Base-by-base conservation (phyloP, 2,888 invertebrate species). In the Coremacera marginata region DNA sequence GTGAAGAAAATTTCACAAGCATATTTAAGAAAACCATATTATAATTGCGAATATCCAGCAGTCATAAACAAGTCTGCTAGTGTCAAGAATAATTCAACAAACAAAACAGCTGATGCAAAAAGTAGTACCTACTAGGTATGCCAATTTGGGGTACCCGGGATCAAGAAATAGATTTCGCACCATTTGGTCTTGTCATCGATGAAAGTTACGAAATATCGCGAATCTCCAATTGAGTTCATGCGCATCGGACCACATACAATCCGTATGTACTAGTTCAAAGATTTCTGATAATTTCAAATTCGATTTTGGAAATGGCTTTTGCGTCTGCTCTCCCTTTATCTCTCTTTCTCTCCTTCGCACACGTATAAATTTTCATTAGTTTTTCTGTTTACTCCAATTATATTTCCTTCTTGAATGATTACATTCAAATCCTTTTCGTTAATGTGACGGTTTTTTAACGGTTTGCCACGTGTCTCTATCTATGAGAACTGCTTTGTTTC, bases 131-230 rank as follows among this genome's bases (percentile, higher is more conserved):
- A n/a, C n/a, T n/a, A n/a, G n/a, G n/a, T n/a, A n/a, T n/a, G n/a
- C n/a, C n/a, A n/a, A n/a, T n/a, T n/a, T n/a, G n/a, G n/a, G n/a
- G n/a, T n/a, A n/a, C n/a, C n/a, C n/a, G n/a, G n/a, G n/a, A n/a
- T 77, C 1, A 79, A n/a, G 25, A 79, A 78, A 57, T 79, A 82
- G 5, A 75, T 70, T 55, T 80, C 75, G 31, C 78, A 78, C 78
- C 77, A 80, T 62, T 79, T 78, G 5, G 76, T 78, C 16, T 79
- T 60, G 49, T 77, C 73, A 31, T 72, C 57, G 16, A 79, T 75
- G 31, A 79, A 80, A 1, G 73, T 76, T 5, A 79, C 55, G 19
- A 80, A 80, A 52, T 80, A 78, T 5, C 49, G 31, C 1, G 44
- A 57, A 27, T 65, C 65, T 11, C 52, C 70, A 34, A 70, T 44